phyloP scores from a whole-genome alignment of 2,888 invertebrate species.

The Tenthredo amoena region DNA sequence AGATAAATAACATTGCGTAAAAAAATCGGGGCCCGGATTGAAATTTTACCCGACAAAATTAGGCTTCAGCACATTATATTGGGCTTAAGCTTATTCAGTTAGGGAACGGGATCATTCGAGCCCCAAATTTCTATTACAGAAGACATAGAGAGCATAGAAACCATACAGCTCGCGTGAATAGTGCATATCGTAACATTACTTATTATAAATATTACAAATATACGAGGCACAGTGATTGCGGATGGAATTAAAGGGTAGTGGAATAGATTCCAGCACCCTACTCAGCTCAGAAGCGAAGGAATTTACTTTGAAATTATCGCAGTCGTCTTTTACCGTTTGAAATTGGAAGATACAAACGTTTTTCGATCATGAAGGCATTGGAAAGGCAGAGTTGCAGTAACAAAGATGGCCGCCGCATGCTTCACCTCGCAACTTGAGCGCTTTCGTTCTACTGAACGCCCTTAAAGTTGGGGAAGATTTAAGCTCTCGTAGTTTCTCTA shows the following conservation, averaged over 20 bases:
- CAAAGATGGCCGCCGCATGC: background rate
- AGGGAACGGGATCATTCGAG: constrained; percentile 2
- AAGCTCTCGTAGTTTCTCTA: background rate
- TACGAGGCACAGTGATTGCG: constrained; percentile 15
- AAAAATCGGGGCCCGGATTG: constrained; percentile 13
- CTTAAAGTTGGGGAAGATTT: background rate
- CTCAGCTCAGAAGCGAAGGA: background rate
- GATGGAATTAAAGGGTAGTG: background rate
- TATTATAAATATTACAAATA: background rate
- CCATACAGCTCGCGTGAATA: constrained; percentile 23
- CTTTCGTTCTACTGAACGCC: background rate
- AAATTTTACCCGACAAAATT: background rate
- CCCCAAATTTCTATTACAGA: constrained; percentile 8
- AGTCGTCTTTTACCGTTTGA: background rate
- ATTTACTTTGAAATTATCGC: background rate
- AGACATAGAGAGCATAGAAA: constrained; percentile 27
- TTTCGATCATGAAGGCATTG: background rate
- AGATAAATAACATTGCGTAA: constrained; percentile 13
- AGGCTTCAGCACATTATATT: background rate
- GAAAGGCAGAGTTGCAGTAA: background rate
- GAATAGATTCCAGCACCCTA: background rate
- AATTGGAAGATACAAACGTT: background rate
- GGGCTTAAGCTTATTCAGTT: background rate
- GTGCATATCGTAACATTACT: constrained; percentile 25
- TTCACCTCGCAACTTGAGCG: background rate